Conservation (phyloP, 2,113 vertebrate genomes). For the Hyla sarda region DNA sequence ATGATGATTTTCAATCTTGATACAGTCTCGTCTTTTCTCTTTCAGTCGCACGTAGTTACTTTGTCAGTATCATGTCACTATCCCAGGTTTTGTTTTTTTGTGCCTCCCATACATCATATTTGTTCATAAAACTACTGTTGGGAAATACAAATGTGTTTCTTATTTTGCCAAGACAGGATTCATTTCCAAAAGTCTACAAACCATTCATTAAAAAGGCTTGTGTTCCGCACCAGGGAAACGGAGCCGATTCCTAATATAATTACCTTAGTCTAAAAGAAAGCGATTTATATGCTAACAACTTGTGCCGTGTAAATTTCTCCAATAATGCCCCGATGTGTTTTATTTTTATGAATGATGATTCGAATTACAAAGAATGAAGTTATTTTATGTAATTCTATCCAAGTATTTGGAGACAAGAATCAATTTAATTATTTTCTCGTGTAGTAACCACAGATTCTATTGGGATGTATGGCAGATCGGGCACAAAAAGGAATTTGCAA, state of each 20-base stretch:
- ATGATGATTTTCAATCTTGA: not conserved
- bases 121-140: not conserved
- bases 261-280: constrained; percentile 47
- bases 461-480: not conserved
- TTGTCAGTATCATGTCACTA: not conserved
- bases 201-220: constrained; percentile 41
- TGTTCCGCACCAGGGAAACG: constrained; percentile 31
- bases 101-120: not conserved
- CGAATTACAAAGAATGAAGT: constrained; percentile 48
- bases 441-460: not conserved
- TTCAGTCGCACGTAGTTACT: no score
- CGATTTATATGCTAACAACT: constrained; percentile 54
- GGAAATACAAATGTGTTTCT: not conserved
- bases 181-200: constrained; percentile 47
- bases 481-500: not conserved
- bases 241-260: constrained; percentile 54
- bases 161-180: not conserved
- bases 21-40: not conserved
- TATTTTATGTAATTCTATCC: constrained; percentile 36
- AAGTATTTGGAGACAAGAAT: not conserved
- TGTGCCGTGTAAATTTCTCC: constrained; percentile 44
- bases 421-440: not conserved
- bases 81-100: not conserved
- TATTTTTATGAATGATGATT: constrained; percentile 53
- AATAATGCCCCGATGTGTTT: constrained; percentile 42